Evolutionary conservation across 2,113 vertebrate genomes (phyloP), one percentile per base, ranked within the genome.

Genomic region (Stigmatopora argus): DNA sequence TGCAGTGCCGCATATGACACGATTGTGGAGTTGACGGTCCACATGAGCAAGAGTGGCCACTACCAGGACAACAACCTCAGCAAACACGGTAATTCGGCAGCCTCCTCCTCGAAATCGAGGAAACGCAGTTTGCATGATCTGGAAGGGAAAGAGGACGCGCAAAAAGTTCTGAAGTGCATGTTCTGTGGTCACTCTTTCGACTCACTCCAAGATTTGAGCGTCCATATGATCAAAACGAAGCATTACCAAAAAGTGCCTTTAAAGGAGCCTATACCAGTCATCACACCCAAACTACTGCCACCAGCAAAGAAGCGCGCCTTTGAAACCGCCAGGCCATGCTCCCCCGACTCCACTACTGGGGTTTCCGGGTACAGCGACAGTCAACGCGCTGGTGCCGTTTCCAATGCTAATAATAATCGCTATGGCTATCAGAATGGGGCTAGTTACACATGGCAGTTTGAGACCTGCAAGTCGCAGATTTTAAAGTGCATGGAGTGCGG

Each of bases 191-290:
- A 99, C 83, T 98, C 97, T 48, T 99, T 99, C 61, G 96, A 99
- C 74, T 99, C 97, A 31, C 93, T 99, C 67, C 97, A 99, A 89
- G 97, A 99, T 67, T 64, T 99, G 85, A 99, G 97, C 0, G 97
- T 99, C 81, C 97, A 99, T 71, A 99, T 99, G 97, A 99, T 99
- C 61, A 98, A 98, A 93, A 99, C 97, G 58, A 99, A 99, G 90
- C 97, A 99, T 94, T 99, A 99, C 93, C 97, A 99, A 92, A 99
- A 99, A 96, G 96, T 99, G 96, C 97, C 97, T 98, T 97, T 99
- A 89, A 99, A 98, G 92, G 96, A 99, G 92, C 97, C 97, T 0
- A 94, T 99, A 68, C 96, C 96, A 62, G 92, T 95, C 70, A 88
- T 99, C 79, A 91, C 94, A 34, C 94, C 93, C 34, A 99, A 99